These are phyloP conservation scores for Pachydiplax longipennis DNA, from an alignment of 2,888 invertebrate genomes.

Conservation along the genomic window DNA sequence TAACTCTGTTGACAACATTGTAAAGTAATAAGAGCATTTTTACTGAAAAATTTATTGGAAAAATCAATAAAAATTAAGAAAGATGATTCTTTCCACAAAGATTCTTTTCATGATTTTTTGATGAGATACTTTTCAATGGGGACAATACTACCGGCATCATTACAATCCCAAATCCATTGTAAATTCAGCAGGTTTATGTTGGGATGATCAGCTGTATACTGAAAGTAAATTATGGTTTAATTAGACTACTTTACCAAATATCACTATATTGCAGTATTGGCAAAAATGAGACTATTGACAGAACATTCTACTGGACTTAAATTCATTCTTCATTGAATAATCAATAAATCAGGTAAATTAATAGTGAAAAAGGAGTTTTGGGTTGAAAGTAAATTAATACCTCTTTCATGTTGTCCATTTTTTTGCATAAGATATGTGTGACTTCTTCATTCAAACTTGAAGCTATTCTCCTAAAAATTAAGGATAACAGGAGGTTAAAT, in stretches of 20 bases:
- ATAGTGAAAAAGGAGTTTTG: background rate
- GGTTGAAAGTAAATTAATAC: background rate
- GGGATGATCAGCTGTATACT: constrained; percentile 58
- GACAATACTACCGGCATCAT: constrained; percentile 56
- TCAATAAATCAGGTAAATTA: background rate
- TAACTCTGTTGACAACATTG: constrained; percentile 79
- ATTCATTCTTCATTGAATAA: background rate
- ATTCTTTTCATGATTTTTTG: background rate
- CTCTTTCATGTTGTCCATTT: background rate
- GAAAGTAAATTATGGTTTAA: constrained; percentile 49
- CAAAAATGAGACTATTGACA: too few species aligned
- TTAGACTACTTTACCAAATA: background rate
- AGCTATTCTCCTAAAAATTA: background rate
- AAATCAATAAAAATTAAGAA: background rate
- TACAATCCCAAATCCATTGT: constrained; percentile 71
- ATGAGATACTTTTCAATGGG: constrained; percentile 46
- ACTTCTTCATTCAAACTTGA: background rate
- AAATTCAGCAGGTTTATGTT: constrained; percentile 61
- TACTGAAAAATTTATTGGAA: constrained; percentile 18
- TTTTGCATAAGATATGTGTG: background rate
- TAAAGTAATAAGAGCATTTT: constrained; percentile 6
- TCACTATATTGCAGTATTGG: too few species aligned
- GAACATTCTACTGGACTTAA: background rate
- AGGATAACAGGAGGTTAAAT: too few species aligned
- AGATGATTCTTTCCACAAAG: background rate